Evolutionary conservation across 1,140 invertebrate genomes (phyloP).

Genomic region (Apis mellifera): Amel_HAv3.1 CM009941.2:236001-236500

Average conservation of each 20-base stretch:
- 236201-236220: too few species aligned
- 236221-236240: neutral
- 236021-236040: constrained; percentile 1
- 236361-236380: neutral
- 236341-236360: neutral
- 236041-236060: neutral
- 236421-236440: neutral
- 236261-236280: neutral
- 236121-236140: neutral
- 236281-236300: neutral
- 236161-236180: constrained; percentile 13
- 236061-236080: neutral
- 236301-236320: neutral
- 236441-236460: too few species aligned
- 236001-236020: neutral
- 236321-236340: too few species aligned
- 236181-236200: too few species aligned
- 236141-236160: constrained; percentile 16
- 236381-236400: neutral
- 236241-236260: neutral
- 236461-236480: neutral
- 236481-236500: neutral
- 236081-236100: too few species aligned
- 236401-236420: neutral
- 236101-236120: neutral